phyloP scores from a whole-genome alignment of 2,888 invertebrate genomes.

The Tachina grossa region DNA sequence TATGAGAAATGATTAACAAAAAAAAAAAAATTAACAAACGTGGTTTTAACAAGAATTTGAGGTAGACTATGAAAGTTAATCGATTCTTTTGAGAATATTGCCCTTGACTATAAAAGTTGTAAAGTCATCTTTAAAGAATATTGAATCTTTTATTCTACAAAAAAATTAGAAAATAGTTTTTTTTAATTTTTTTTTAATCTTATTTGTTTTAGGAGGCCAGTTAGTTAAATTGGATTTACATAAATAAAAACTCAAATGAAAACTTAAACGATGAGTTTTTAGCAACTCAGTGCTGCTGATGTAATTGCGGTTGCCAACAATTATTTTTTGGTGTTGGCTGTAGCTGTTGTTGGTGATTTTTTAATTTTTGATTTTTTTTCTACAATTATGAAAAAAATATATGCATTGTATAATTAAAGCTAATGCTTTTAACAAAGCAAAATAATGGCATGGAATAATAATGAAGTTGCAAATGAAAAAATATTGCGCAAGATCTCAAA shows the following conservation, averaged over 20 bases:
- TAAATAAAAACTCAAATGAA: not conserved
- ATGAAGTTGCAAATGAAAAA: constrained; percentile 38
- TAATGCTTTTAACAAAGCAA: constrained; percentile 25
- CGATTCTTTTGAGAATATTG: too few species aligned
- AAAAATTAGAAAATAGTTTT: too few species aligned
- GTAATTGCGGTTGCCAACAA: constrained; percentile 31
- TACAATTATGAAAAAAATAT: constrained; percentile 16
- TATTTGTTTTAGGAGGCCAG: constrained; percentile 19
- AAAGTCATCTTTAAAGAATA: too few species aligned
- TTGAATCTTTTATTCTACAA: too few species aligned
- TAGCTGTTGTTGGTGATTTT: not conserved
- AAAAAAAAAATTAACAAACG: too few species aligned
- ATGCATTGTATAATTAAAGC: constrained; percentile 34
- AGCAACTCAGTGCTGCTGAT: constrained; percentile 12
- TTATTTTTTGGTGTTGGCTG: constrained; percentile 15
- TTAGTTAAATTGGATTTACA: not conserved
- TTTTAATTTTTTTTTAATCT: not conserved
- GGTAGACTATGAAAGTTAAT: too few species aligned
- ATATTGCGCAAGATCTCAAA: constrained; percentile 32
- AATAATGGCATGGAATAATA: constrained; percentile 54
- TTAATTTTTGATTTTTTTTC: constrained; percentile 3
- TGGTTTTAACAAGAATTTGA: too few species aligned
- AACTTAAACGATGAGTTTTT: constrained; percentile 4
- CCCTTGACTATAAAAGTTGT: too few species aligned
- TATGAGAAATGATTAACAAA: too few species aligned